phyloP scores from a whole-genome alignment of 1,140 invertebrate genomes.

The Hylyphantes graminicola region DNA sequence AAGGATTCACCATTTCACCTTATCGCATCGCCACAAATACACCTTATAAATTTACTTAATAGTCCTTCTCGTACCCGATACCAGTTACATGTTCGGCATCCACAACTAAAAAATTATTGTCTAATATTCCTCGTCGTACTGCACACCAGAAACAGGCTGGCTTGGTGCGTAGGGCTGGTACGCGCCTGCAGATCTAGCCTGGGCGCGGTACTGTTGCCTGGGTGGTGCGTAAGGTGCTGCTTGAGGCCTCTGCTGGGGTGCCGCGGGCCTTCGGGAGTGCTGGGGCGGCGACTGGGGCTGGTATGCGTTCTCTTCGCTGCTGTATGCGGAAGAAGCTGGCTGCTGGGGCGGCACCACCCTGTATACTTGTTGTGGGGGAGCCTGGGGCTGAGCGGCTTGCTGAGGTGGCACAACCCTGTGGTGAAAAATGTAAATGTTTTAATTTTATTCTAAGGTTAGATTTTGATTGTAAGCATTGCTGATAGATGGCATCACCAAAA shows the following conservation, averaged over 20 bases:
- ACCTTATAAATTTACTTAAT: too few relatives aligned
- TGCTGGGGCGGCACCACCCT: slow-evolving; percentile 5
- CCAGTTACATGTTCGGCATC: too few relatives aligned
- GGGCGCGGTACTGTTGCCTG: slow-evolving; percentile 7
- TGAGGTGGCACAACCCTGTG: background rate
- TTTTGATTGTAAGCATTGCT: too few relatives aligned
- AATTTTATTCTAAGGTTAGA: background rate
- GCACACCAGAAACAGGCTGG: slow-evolving; percentile 49
- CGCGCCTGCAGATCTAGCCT: background rate
- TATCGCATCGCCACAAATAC: too few relatives aligned
- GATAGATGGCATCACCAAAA: too few relatives aligned
- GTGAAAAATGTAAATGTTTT: background rate
- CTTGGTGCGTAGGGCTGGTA: slow-evolving; percentile 45
- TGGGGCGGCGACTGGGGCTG: slow-evolving; percentile 29
- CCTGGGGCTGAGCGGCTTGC: slow-evolving; percentile 10
- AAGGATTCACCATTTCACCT: too few relatives aligned
- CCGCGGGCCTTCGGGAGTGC: slow-evolving; percentile 15
- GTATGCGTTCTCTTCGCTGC: background rate
- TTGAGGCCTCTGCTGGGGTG: background rate
- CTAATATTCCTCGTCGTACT: slow-evolving; percentile 60
- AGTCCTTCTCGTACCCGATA: too few relatives aligned
- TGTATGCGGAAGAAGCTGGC: background rate
- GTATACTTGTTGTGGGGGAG: slow-evolving; percentile 18
- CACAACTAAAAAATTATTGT: background rate
- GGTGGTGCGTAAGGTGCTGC: slow-evolving; percentile 18